Evolutionary conservation across 2,888 invertebrate species (phyloP).

Genomic region (Mythimna ferrago): DNA sequence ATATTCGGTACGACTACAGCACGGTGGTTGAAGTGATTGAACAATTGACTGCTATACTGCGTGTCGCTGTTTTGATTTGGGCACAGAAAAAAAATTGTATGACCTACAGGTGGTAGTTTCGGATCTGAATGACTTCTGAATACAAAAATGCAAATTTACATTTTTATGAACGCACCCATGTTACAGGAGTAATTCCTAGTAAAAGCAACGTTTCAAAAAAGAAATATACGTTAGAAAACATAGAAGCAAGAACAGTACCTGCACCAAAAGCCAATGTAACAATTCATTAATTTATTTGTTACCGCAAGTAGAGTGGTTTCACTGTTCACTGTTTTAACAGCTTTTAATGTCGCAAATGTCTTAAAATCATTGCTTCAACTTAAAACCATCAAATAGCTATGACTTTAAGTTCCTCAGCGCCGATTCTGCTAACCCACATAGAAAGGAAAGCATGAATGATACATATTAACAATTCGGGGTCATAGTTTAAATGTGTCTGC

Average conservation of each 20-base stretch:
- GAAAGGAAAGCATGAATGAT: constrained; percentile 42
- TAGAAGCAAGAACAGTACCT: not conserved
- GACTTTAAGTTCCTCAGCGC: constrained; percentile 20
- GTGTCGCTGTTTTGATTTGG: no score
- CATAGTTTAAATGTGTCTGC: constrained; percentile 55
- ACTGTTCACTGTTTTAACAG: not conserved
- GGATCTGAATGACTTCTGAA: no score
- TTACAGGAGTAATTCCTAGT: no score
- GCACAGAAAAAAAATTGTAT: no score
- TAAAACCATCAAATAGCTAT: constrained; percentile 17
- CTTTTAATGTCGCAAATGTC: constrained; percentile 3
- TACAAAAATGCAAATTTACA: no score
- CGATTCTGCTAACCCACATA: constrained; percentile 28
- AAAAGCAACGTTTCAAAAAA: no score
- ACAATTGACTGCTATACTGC: no score
- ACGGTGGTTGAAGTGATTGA: no score
- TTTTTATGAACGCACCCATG: no score
- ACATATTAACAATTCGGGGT: constrained; percentile 59
- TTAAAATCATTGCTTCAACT: constrained; percentile 10
- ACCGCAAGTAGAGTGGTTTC: not conserved
- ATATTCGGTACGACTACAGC: no score
- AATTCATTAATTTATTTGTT: not conserved
- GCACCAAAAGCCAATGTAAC: not conserved
- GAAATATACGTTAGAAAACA: not conserved
- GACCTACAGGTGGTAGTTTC: no score